Percentiles rank a stretch among this genome's conserved stretches.
phyloP scores from a whole-genome alignment of 2,113 vertebrate species.

The Ptyas mucosa region DNA sequence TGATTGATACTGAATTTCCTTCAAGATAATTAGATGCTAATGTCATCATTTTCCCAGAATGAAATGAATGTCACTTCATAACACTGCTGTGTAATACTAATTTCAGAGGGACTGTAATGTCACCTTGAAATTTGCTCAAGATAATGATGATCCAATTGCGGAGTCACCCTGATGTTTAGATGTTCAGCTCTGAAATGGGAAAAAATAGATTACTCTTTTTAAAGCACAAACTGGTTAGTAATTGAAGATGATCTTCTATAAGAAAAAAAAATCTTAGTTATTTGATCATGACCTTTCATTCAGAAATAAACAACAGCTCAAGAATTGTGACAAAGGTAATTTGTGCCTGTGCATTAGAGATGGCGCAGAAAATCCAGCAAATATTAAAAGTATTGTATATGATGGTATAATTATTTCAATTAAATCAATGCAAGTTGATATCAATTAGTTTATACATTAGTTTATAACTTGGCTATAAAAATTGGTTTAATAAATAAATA shows the following conservation, averaged over 20 bases:
- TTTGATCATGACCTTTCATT: not conserved
- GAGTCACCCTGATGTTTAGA: not conserved
- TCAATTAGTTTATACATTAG: not conserved
- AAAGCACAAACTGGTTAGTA: not conserved
- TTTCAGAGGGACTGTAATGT: constrained; percentile 45
- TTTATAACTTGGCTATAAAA: not conserved
- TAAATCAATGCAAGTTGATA: not conserved
- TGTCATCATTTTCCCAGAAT: constrained; percentile 55
- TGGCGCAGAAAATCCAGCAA: not conserved
- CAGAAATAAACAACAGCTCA: not conserved
- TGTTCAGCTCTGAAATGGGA: not conserved
- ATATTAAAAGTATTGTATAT: not conserved
- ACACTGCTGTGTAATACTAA: constrained; percentile 28
- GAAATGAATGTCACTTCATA: constrained; percentile 49
- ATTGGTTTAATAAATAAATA: not conserved
- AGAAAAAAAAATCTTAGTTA: not conserved
- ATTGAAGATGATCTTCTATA: not conserved
- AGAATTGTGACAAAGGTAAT: not conserved
- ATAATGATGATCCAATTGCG: not conserved
- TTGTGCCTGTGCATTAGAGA: not conserved
- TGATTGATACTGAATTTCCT: constrained; percentile 52
- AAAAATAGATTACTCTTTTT: accelerated
- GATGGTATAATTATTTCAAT: not conserved
- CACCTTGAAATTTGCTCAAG: constrained; percentile 28
- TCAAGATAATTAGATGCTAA: constrained; percentile 56